Percentiles rank a stretch among this genome's conserved stretches.
Evolutionary conservation across 1,140 invertebrate genomes (phyloP).

Genomic region (Drosophila littoralis): DNA sequence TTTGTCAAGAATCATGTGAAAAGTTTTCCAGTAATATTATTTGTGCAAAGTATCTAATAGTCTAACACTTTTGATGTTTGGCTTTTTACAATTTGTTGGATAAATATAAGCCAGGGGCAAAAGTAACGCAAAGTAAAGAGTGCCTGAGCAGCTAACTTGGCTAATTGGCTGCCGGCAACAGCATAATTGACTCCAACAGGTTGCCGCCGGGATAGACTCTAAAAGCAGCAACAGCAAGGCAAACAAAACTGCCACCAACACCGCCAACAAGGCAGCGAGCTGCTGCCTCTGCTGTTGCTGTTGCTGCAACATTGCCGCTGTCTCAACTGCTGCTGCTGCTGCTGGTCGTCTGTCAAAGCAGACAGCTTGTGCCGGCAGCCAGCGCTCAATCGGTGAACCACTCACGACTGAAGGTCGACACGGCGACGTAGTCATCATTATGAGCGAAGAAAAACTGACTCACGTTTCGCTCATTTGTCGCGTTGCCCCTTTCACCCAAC

Average conservation of each 20-base stretch:
- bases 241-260: slow-evolving; percentile 18
- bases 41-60: background rate
- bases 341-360: slow-evolving; percentile 66
- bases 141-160: slow-evolving; percentile 18
- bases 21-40: too few relatives aligned
- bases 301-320: slow-evolving; percentile 33
- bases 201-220: background rate
- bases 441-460: slow-evolving; percentile 45
- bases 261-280: slow-evolving; percentile 6
- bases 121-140: slow-evolving; percentile 6
- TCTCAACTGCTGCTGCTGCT: slow-evolving; percentile 5
- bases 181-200: slow-evolving; percentile 37
- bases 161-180: slow-evolving; percentile 30
- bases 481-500: slow-evolving; percentile 40
- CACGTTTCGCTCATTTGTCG: slow-evolving; percentile 76
- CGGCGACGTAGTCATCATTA: slow-evolving; percentile 14
- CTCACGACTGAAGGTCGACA: slow-evolving; percentile 57
- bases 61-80: background rate
- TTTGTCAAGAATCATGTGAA: too few relatives aligned
- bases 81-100: background rate
- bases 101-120: slow-evolving; percentile 1
- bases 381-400: slow-evolving; percentile 5
- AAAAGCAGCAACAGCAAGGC: background rate
- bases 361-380: slow-evolving; percentile 45
- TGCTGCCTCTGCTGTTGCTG: slow-evolving; percentile 6